Evolutionary conservation across 2,797 vertebrate genomes (phyloP).

Genomic region (Crypturellus tataupa): DNA sequence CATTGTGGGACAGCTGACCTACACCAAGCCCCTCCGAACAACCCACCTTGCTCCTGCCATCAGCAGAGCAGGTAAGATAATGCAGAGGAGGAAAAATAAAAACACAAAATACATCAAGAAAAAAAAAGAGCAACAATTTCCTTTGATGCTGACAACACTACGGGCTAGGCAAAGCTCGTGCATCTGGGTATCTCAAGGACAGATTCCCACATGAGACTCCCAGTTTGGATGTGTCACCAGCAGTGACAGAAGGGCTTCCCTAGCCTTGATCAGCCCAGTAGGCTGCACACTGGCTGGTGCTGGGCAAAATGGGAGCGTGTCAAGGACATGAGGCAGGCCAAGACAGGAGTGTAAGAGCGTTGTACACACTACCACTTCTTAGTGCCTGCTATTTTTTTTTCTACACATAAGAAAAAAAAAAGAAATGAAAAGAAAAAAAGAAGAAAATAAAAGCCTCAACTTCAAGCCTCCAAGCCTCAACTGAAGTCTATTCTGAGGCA

Average conservation of each 20-base stretch:
- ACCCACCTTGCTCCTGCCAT: constrained; percentile 9
- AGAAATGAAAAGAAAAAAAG: neutral
- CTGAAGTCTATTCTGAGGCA: neutral
- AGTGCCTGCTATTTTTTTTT: neutral
- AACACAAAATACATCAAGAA: constrained; percentile 21
- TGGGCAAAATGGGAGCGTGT: constrained; percentile 77
- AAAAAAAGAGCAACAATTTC: neutral
- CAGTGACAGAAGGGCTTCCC: constrained; percentile 84
- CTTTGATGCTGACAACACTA: constrained; percentile 56
- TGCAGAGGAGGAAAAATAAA: neutral
- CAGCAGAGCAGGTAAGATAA: constrained; percentile 18
- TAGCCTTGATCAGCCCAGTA: constrained; percentile 82
- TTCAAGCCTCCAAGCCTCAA: rapidly evolving
- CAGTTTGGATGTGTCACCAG: constrained; percentile 77
- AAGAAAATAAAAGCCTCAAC: neutral
- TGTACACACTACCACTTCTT: constrained; percentile 37
- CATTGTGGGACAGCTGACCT: neutral
- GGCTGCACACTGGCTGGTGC: constrained; percentile 80
- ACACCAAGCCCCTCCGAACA: neutral
- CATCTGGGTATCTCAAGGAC: constrained; percentile 81
- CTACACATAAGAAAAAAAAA: neutral
- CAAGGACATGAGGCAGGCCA: constrained; percentile 79
- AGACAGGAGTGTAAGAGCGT: constrained; percentile 71
- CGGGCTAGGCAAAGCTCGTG: constrained; percentile 51
- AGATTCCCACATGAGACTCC: constrained; percentile 74